Percentiles rank a stretch among this genome's conserved stretches.
Conservation (phyloP, 2,888 invertebrate species). For the Dermolepida albohirtum region DNA sequence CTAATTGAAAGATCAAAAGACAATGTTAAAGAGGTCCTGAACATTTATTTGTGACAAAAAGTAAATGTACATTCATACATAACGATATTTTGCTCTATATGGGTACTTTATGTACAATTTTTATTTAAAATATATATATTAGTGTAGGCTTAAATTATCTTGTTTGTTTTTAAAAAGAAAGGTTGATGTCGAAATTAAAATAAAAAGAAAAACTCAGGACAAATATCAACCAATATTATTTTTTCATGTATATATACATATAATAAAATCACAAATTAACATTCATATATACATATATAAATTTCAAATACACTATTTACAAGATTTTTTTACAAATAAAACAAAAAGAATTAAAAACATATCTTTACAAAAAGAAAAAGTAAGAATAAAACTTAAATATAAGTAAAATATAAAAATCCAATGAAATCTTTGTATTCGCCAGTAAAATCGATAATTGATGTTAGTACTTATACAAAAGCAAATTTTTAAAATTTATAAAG, state of each 20-base stretch:
- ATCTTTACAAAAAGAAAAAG: constrained; percentile 35
- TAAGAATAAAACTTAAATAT: constrained; percentile 23
- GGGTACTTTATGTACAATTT: constrained; percentile 40
- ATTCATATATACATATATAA: constrained; percentile 42
- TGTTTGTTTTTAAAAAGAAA: constrained; percentile 20
- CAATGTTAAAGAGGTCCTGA: constrained; percentile 49
- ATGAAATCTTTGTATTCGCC: constrained; percentile 13
- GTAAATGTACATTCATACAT: constrained; percentile 58
- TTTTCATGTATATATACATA: constrained; percentile 7
- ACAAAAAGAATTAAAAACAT: constrained; percentile 26
- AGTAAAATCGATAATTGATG: constrained; percentile 12
- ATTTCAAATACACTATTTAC: constrained; percentile 41
- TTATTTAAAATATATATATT: constrained; percentile 8
- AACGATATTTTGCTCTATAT: constrained; percentile 49
- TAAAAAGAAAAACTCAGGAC: constrained; percentile 24
- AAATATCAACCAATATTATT: constrained; percentile 39
- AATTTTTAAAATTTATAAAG: neutral
- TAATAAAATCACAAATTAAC: constrained; percentile 38
- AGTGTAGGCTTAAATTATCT: neutral
- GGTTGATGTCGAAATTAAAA: neutral
- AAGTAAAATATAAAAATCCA: constrained; percentile 27
- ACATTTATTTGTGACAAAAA: constrained; percentile 66
- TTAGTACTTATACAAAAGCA: too few relatives aligned
- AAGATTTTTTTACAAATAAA: constrained; percentile 35
- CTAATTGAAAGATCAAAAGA: constrained; percentile 9